Percentiles rank a stretch among this genome's conserved stretches.
These are phyloP conservation scores for Cavia porcellus DNA, from an alignment of 2,113 vertebrate species.

Conservation along the genomic window DNA sequence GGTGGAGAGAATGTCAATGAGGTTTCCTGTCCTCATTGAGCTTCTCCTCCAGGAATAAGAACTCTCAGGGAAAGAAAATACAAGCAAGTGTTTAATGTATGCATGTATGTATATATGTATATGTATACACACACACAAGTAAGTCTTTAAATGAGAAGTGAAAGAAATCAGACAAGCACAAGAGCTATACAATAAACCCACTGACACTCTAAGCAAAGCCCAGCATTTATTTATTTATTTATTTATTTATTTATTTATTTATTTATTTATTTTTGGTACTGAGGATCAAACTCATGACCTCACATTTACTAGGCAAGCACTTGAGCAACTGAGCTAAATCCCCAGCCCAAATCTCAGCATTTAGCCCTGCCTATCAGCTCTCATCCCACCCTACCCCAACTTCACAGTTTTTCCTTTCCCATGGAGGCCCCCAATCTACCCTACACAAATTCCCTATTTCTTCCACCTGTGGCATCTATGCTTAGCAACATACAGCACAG, in stretches of 20 bases:
- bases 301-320: too few species aligned
- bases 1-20: neutral
- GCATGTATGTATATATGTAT: too few species aligned
- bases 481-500: neutral
- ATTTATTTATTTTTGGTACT: too few species aligned
- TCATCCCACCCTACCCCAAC: neutral
- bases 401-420: neutral
- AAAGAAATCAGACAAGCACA: neutral
- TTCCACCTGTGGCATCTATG: neutral
- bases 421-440: neutral
- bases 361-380: neutral
- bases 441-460: neutral
- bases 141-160: neutral
- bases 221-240: neutral
- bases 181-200: neutral
- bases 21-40: neutral
- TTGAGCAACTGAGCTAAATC: too few species aligned
- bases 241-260: neutral
- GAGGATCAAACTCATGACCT: too few species aligned
- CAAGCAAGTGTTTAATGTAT: rapidly evolving
- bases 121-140: neutral
- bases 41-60: neutral
- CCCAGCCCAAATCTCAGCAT: neutral
- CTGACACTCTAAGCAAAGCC: neutral
- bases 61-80: neutral